phyloP scores from a whole-genome alignment of 2,113 vertebrate species.

The Machaerirhynchus nigripectus region DNA sequence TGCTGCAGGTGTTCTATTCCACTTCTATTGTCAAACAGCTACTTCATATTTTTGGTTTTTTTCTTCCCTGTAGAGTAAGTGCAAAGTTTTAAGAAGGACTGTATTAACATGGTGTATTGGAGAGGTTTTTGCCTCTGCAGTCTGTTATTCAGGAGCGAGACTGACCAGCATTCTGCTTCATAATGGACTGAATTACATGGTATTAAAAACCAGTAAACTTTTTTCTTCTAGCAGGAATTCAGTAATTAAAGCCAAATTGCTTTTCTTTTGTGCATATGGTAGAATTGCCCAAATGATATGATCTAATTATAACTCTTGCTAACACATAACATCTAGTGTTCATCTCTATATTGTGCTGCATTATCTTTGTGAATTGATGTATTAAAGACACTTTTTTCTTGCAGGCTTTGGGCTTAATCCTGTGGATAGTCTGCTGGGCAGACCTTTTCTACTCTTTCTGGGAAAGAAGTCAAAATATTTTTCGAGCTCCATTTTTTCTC shows the following conservation, averaged over 20 bases:
- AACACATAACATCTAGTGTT: background rate
- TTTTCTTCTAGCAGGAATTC: background rate
- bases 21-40: background rate
- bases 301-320: background rate
- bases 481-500: slow-evolving; percentile 76
- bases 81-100: background rate
- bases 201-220: background rate
- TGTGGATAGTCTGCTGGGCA: slow-evolving; percentile 97
- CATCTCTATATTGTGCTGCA: background rate
- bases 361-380: background rate
- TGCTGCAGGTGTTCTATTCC: background rate
- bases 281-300: background rate
- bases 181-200: background rate
- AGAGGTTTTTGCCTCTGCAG: background rate
- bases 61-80: background rate
- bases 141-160: background rate
- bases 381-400: background rate
- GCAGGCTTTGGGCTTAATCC: slow-evolving; percentile 84
- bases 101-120: background rate
- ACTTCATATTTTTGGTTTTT: background rate
- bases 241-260: background rate
- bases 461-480: slow-evolving; percentile 81
- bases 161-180: background rate
- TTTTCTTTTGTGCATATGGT: background rate
- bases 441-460: slow-evolving; percentile 97